Evolutionary conservation across 2,888 invertebrate species (phyloP), one percentile per base, ranked within the genome.

Genomic region (Mimas tiliae): DNA sequence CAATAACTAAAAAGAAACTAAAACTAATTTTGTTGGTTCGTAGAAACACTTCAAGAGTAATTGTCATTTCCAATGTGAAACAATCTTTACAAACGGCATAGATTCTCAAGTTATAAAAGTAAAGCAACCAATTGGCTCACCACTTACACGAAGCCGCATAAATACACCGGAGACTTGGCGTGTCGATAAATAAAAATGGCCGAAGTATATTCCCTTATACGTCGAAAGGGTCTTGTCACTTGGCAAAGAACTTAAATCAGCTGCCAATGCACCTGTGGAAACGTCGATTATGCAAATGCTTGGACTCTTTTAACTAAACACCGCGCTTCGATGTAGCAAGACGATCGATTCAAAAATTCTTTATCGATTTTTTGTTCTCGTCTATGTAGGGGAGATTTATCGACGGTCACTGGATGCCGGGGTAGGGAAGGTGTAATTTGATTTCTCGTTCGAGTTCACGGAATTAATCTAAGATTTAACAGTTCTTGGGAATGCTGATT

Each of bases 231-330:
- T 74, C 87, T 88, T 91, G 91, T 89, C 90, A 89, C 83, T 79
- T 76, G 77, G 76, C 79, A 75, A 73, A 80, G 85, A 77, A 87
- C 89, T 88, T 91, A 92, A 92, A 92, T 92, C 91, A 91, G 82
- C 89, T 90, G 91, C 85, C 88, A 82, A 84, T 84, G 87, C 90
- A 92, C 91, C 91, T 91, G 91, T 91, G 82, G 88, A 86, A 89
- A 88, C 87, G 89, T 91, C 90, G 91, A 91, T 92, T 92, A 93
- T 93, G 92, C 90, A 90, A 92, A 93, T 90, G 77, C 77, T 76
- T 74, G 80, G 75, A 75, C 76, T 74, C 85, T 85, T 89, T 90
- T 91, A 86, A 86, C 88, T 87, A 88, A 87, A 86, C 83, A 86
- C 85, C 83, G 86, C 83, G 78, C 82, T 74, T 81, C 76, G 75